Evolutionary conservation across 2,797 vertebrate species (phyloP).

Genomic region (Oreortyx pictus): DNA sequence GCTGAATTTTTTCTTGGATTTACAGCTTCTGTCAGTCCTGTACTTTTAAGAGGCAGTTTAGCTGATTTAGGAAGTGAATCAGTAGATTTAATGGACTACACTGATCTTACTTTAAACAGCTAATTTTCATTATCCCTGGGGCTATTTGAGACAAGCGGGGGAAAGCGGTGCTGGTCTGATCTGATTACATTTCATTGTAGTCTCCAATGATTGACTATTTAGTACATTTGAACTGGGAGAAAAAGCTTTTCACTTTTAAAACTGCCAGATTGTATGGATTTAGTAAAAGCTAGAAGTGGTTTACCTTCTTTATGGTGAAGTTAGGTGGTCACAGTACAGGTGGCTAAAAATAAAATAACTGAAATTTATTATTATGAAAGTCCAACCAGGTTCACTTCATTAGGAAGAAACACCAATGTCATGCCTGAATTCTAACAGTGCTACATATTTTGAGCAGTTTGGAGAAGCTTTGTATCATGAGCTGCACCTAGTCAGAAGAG

Average conservation of each 20-base stretch:
- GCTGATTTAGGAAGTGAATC: constrained; percentile 66
- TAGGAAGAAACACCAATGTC: background rate
- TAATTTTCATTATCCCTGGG: constrained; percentile 57
- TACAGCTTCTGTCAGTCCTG: constrained; percentile 47
- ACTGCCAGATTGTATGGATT: background rate
- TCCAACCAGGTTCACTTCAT: background rate
- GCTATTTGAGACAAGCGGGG: constrained; percentile 40
- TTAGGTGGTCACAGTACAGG: background rate
- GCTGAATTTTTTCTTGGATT: constrained; percentile 31
- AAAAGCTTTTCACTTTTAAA: background rate
- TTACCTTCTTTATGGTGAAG: background rate
- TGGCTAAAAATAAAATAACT: background rate
- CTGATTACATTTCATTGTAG: constrained; percentile 47
- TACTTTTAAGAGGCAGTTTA: constrained; percentile 58
- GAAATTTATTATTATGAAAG: too few species aligned
- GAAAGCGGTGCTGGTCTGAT: constrained; percentile 39
- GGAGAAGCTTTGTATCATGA: background rate
- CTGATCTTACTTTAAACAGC: constrained; percentile 52
- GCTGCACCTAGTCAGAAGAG: background rate
- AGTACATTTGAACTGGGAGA: background rate
- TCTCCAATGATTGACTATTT: constrained; percentile 5
- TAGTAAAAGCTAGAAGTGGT: background rate
- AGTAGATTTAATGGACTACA: constrained; percentile 58
- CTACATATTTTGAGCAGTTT: background rate
- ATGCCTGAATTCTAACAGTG: background rate